Conservation (phyloP, 2,113 vertebrate genomes). For the Otis tarda region DNA sequence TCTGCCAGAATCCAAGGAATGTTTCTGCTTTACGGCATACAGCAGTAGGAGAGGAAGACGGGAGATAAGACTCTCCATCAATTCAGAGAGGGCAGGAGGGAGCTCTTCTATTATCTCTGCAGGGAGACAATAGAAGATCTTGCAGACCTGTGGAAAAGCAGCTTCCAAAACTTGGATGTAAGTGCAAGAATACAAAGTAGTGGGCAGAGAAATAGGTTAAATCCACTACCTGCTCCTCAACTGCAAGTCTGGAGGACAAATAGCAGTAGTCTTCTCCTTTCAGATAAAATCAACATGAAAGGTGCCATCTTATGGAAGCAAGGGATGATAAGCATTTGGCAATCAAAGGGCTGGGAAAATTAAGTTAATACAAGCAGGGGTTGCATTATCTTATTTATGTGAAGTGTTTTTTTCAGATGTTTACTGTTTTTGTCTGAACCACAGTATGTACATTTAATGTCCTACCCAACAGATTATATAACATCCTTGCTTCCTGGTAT, state of each 20-base stretch:
- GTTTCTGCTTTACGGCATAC: background rate
- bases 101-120: background rate
- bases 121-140: background rate
- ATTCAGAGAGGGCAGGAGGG: background rate
- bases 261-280: background rate
- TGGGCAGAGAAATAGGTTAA: background rate
- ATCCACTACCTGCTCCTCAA: background rate
- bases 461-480: constrained; percentile 86
- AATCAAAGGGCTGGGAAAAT: background rate
- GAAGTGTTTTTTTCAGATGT: background rate
- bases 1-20: background rate
- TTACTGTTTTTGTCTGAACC: background rate
- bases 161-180: background rate
- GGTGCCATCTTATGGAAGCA: background rate
- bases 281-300: background rate
- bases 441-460: background rate
- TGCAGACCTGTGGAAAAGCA: background rate
- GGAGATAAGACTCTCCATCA: background rate
- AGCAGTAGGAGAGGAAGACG: background rate
- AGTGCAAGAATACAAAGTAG: background rate
- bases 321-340: background rate
- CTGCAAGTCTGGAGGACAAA: background rate
- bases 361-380: background rate
- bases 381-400: background rate
- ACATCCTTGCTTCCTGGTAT: constrained; percentile 79